phyloP scores from a whole-genome alignment of 2,797 vertebrate species.

The Falco columbarius region DNA sequence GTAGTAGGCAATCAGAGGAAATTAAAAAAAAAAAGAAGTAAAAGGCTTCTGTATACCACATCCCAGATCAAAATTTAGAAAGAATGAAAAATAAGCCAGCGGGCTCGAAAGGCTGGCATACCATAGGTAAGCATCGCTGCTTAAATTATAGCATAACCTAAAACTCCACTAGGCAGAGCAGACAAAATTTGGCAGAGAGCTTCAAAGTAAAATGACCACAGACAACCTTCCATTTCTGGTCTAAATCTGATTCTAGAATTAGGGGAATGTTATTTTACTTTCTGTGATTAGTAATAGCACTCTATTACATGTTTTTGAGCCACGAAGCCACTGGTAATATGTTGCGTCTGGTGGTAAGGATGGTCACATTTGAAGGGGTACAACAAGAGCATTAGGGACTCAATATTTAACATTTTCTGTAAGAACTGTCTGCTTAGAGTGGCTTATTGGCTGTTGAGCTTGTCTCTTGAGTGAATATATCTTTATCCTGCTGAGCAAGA shows the following conservation, averaged over 20 bases:
- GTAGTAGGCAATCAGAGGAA: not conserved
- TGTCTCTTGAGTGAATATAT: not conserved
- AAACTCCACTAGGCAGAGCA: not conserved
- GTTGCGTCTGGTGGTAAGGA: not conserved
- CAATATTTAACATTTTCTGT: not conserved
- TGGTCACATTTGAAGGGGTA: not conserved
- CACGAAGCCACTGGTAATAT: not conserved
- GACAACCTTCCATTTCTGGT: not conserved
- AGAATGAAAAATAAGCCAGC: not conserved
- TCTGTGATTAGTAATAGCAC: not conserved
- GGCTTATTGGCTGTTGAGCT: not conserved
- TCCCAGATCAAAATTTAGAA: not conserved
- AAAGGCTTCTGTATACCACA: not conserved
- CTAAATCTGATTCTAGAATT: not conserved
- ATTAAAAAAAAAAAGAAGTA: not conserved
- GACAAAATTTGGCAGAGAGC: not conserved
- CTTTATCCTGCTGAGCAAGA: not conserved
- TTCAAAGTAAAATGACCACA: not conserved
- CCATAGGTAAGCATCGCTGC: not conserved
- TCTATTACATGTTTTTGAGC: not conserved
- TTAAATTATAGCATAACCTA: not conserved
- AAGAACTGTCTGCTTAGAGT: not conserved
- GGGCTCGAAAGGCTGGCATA: not conserved
- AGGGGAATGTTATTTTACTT: not conserved
- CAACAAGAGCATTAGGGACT: not conserved